Evolutionary conservation across 1,140 invertebrate genomes (phyloP).

Genomic region (Bombus confusus): DNA sequence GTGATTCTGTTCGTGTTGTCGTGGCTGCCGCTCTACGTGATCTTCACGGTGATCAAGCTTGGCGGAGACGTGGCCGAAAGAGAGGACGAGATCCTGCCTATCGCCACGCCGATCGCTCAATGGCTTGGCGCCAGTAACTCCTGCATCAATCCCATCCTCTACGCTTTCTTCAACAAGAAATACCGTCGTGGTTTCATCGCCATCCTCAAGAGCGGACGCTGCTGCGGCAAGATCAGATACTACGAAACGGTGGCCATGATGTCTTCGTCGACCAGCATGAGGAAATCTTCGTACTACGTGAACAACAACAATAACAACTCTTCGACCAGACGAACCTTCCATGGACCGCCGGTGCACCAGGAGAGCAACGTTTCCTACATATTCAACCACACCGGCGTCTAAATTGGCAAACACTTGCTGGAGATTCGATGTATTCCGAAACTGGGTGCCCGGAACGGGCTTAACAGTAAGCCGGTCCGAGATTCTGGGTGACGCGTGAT

Average conservation of each 20-base stretch:
- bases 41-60: conserved; percentile 93
- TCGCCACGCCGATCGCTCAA: conserved; percentile 95
- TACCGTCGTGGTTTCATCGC: conserved; percentile 96
- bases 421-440: conserved; percentile 45
- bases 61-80: conserved; percentile 87
- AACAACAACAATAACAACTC: conserved; percentile 86
- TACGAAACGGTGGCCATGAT: conserved; percentile 93
- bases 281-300: conserved; percentile 92
- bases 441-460: conserved; percentile 46
- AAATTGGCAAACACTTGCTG: conserved; percentile 54
- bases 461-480: conserved; percentile 64
- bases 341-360: conserved; percentile 85
- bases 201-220: conserved; percentile 91
- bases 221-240: conserved; percentile 91
- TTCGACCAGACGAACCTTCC: conserved; percentile 82
- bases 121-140: conserved; percentile 98
- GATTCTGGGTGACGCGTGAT: conserved; percentile 62
- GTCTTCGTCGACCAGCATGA: conserved; percentile 91
- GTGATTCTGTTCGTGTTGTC: conserved; percentile 97
- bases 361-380: conserved; percentile 91
- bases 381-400: conserved; percentile 85
- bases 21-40: conserved; percentile 96
- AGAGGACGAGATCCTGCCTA: conserved; percentile 91
- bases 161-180: conserved; percentile 98
- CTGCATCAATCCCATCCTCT: conserved; percentile 98